A percentile compares a stretch with the other conserved stretches of the same genome.
Conservation (phyloP, 2,113 vertebrate genomes). For the Phalacrocorax aristotelis region DNA sequence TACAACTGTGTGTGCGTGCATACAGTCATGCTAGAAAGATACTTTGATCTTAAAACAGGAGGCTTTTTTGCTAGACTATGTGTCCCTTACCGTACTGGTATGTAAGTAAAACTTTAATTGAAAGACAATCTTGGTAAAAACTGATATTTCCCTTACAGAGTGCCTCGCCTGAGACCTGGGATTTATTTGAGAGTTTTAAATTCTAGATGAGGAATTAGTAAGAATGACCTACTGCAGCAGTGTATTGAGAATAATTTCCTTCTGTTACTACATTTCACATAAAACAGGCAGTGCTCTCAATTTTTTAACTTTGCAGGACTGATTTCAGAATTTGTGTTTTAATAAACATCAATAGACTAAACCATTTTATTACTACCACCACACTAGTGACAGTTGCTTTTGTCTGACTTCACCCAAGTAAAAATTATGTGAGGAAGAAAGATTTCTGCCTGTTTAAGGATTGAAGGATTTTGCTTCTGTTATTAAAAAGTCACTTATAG, state of each 20-base stretch:
- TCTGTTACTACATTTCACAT: background rate
- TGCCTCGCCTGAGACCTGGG: background rate
- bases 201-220: background rate
- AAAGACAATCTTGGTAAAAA: background rate
- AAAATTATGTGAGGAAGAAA: background rate
- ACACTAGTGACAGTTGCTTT: background rate
- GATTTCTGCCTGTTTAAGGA: background rate
- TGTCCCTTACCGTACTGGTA: background rate
- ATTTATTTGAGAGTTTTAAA: background rate
- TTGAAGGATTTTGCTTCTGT: background rate
- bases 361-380: background rate
- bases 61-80: background rate
- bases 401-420: background rate
- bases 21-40: background rate
- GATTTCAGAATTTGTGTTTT: background rate
- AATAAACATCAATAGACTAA: background rate
- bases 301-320: background rate
- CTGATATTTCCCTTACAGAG: background rate
- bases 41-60: background rate
- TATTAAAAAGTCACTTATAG: background rate
- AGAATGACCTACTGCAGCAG: background rate
- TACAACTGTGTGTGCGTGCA: rapidly evolving
- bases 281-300: background rate
- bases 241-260: background rate
- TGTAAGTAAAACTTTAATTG: background rate